These are phyloP conservation scores for Neomicropteryx cornuta DNA, from an alignment of 1,140 invertebrate species.

Conservation along the genomic window DNA sequence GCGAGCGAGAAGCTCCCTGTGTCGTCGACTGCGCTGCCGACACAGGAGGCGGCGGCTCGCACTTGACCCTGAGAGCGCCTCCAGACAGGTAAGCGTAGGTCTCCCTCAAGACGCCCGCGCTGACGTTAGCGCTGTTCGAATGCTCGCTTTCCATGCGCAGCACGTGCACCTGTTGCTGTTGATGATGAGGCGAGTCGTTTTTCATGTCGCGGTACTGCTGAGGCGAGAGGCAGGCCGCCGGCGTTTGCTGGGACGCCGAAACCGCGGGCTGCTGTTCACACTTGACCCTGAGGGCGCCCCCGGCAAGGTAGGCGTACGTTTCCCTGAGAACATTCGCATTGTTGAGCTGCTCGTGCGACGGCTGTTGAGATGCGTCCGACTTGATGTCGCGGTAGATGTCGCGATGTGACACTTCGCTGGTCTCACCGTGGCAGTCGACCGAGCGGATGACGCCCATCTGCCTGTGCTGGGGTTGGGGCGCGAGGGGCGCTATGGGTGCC, in stretches of 20 bases:
- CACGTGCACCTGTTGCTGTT: slow-evolving; percentile 27
- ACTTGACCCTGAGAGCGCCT: slow-evolving; percentile 33
- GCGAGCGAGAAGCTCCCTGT: slow-evolving; percentile 23
- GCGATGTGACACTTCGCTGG: slow-evolving; percentile 27
- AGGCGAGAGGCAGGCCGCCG: slow-evolving; percentile 19
- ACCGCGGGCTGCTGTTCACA: slow-evolving; percentile 24
- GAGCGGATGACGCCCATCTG: slow-evolving; percentile 34
- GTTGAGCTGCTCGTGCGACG: background rate
- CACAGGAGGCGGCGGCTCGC: slow-evolving; percentile 23
- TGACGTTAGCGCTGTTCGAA: slow-evolving; percentile 10
- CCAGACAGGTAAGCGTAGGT: background rate
- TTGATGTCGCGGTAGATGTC: slow-evolving; percentile 26
- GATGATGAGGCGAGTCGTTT: slow-evolving; percentile 23
- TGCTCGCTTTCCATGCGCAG: slow-evolving; percentile 16
- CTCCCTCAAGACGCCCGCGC: slow-evolving; percentile 1
- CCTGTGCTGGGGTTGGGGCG: slow-evolving; percentile 30
- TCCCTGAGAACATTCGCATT: slow-evolving; percentile 1
- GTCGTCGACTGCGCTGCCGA: slow-evolving; percentile 25
- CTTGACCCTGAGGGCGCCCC: slow-evolving; percentile 31
- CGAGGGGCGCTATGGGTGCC: slow-evolving; percentile 45
- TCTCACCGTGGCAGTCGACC: slow-evolving; percentile 34
- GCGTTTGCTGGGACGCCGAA: slow-evolving; percentile 17
- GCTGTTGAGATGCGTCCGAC: slow-evolving; percentile 15
- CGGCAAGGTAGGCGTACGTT: background rate
- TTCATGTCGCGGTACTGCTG: slow-evolving; percentile 26